These are phyloP conservation scores for Osedax frankpressi DNA, from an alignment of 2,888 invertebrate genomes.

Conservation along the genomic window DNA sequence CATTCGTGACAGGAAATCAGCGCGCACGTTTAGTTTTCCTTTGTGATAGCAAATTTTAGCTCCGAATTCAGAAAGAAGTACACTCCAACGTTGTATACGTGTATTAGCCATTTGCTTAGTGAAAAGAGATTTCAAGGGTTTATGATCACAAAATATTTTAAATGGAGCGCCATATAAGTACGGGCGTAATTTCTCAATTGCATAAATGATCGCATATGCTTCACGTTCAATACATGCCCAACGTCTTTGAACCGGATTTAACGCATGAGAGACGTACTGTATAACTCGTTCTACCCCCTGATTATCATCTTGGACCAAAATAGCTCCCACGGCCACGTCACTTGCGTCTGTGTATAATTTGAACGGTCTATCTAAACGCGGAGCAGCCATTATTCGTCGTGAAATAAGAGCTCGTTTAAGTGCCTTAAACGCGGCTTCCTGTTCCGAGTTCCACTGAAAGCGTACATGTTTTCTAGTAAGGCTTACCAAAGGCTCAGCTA, in stretches of 20 bases:
- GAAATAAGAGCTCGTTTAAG: background rate
- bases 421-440: background rate
- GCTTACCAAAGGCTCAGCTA: constrained; percentile 14
- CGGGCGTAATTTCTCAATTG: constrained; percentile 6
- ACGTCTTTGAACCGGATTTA: background rate
- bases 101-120: constrained; percentile 20
- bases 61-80: constrained; percentile 23
- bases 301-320: background rate
- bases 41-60: constrained; percentile 18
- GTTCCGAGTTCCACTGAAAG: background rate
- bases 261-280: background rate
- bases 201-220: background rate
- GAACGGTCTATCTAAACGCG: background rate
- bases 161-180: constrained; percentile 17
- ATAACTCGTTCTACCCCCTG: background rate
- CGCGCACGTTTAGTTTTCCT: constrained; percentile 20
- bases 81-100: constrained; percentile 21
- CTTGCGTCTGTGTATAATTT: background rate
- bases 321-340: no score
- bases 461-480: background rate
- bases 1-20: constrained; percentile 18
- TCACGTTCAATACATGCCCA: background rate
- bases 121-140: constrained; percentile 17
- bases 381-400: background rate
- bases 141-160: constrained; percentile 13